Percentiles rank a stretch among this genome's conserved stretches.
These are phyloP conservation scores for Zoanthus sociatus DNA, from an alignment of 92 coral and sea anemone genomes.

Conservation along the genomic window DNA sequence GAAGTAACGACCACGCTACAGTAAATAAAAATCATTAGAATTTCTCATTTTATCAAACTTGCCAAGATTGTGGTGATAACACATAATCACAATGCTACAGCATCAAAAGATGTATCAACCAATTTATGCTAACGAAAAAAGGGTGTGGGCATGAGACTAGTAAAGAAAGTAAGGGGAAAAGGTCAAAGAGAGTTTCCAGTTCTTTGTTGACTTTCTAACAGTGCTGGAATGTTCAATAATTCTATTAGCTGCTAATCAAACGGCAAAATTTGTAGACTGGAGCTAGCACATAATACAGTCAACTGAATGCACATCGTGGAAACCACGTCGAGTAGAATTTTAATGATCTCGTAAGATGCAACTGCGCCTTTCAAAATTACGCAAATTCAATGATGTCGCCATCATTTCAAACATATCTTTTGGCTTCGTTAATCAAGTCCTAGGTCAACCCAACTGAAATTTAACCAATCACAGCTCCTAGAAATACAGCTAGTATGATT, in stretches of 20 bases:
- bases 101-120: slow-evolving; percentile 27
- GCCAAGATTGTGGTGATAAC: slow-evolving; percentile 10
- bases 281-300: slow-evolving; percentile 27
- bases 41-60: background rate
- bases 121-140: slow-evolving; percentile 15
- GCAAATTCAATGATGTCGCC: slow-evolving; percentile 23
- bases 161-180: slow-evolving; percentile 24
- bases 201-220: slow-evolving; percentile 28
- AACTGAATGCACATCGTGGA: slow-evolving; percentile 28
- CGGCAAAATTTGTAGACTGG: slow-evolving; percentile 30
- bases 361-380: slow-evolving; percentile 21
- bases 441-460: slow-evolving; percentile 14
- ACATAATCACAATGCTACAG: slow-evolving; percentile 23
- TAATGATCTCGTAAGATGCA: slow-evolving; percentile 26
- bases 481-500: slow-evolving; percentile 28
- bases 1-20: slow-evolving; percentile 2
- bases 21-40: slow-evolving; percentile 1
- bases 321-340: slow-evolving; percentile 22
- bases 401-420: slow-evolving; percentile 23
- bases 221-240: slow-evolving; percentile 26
- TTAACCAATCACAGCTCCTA: slow-evolving; percentile 26
- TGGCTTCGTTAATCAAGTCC: slow-evolving; percentile 25
- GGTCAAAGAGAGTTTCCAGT: slow-evolving; percentile 19
- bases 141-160: slow-evolving; percentile 19
- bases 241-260: slow-evolving; percentile 23